Evolutionary conservation across 2,888 invertebrate species (phyloP), one percentile per base, ranked within the genome.

Genomic region (Horisme vitalbata): DNA sequence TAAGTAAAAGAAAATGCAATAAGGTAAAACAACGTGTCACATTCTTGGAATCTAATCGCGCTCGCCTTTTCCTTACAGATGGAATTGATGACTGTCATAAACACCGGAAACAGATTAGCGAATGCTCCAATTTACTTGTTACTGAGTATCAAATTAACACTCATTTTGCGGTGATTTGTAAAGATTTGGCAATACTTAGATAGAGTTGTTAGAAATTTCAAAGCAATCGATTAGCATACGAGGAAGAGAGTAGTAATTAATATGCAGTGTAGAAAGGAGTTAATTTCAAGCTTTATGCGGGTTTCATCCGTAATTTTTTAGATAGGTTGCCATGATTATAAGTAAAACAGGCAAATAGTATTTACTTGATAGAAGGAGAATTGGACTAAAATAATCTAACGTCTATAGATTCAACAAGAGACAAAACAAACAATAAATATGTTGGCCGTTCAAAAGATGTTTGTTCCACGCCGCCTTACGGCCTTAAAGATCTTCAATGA

Each of bases 401-500:
- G 23, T n/a, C 4, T 23, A n/a, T 23, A 3, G 6, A 26, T 26
- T 26, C 11, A 2, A 23, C 23, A 11, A 26, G 18, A 41, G 18
- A 20, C 32, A 15, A 33, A 38, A 31, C 32, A 45, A 45, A 45
- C 21, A 45, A 2, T 13, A n/a, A 24, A 13, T 31, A 28, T 34
- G n/a, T 14, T 14, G 23, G 20, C 31, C 15, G 37, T 36, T 30
- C 11, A 10, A 23, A 28, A 35, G 20, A 15, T 32, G 20, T 38
- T 26, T 44, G 43, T 43, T 13, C 20, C 26, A 30, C 12, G 27
- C 47, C 32, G 37, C 49, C 32, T 47, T 49, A 52, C 45, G 45
- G 54, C 55, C 57, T 55, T 53, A 53, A 47, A 55, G 52, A 55
- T 51, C 66, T 68, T 24, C 39, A 10, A 31, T 21, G 30, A 26